Evolutionary conservation across 2,888 invertebrate species (phyloP).

Genomic region (Ormyrus nitidulus): DNA sequence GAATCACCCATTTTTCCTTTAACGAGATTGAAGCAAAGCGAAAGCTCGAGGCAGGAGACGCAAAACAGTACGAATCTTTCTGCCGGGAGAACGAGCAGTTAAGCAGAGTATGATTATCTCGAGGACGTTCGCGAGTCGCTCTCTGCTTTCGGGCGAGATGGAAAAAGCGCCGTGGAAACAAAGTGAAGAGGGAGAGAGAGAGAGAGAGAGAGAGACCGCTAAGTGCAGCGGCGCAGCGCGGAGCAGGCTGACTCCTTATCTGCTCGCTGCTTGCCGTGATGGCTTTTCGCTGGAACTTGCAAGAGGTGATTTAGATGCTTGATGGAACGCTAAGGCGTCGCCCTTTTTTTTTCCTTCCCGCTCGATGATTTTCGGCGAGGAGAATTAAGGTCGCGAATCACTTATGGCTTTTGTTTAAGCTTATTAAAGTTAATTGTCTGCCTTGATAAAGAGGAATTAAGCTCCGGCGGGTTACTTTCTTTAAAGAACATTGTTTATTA

Average conservation of each 20-base stretch:
- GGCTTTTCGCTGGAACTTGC: background rate
- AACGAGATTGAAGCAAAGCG: slow-evolving; percentile 9
- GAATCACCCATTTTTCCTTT: slow-evolving; percentile 1
- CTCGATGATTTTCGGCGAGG: background rate
- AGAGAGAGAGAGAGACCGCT: background rate
- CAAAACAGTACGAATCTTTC: background rate
- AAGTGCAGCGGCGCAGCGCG: slow-evolving; percentile 2
- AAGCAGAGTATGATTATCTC: slow-evolving; percentile 10
- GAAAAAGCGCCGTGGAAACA: background rate
- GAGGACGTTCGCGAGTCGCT: background rate
- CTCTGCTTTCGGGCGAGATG: background rate
- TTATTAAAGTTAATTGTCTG: no score
- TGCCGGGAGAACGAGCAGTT: background rate
- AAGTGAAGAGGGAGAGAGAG: background rate
- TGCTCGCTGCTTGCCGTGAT: background rate
- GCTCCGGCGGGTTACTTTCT: no score
- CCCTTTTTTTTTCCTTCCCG: background rate
- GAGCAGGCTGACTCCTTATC: slow-evolving; percentile 18
- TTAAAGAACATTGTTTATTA: no score
- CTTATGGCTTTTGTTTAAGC: no score
- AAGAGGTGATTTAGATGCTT: slow-evolving; percentile 8
- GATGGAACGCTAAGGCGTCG: background rate
- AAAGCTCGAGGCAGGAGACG: no score
- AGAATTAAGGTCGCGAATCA: no score
- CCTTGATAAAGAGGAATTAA: no score